Base-by-base conservation (phyloP, 2,888 invertebrate species). In the Diaperis boleti region DNA sequence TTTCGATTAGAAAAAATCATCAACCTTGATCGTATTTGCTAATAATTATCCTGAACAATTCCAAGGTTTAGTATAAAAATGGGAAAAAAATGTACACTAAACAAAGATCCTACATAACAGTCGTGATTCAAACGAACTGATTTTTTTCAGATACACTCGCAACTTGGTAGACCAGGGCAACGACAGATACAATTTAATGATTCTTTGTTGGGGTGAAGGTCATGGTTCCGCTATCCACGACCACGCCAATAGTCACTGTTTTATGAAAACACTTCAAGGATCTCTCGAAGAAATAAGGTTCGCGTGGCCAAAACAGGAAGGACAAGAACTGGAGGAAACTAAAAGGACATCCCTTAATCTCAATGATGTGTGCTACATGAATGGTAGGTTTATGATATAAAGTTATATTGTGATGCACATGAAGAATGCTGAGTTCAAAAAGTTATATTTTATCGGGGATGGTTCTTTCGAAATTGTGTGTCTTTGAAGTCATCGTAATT, bases 141-240 rank as follows among this genome's bases (percentile, higher is more conserved):
- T 11, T 54, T 6, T 59, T 75, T 83, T 63, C 73, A 95, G 94
- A 77, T 99, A 99, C 79, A 99, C 98, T 0, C 84, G 99, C 22
- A 99, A 99, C 82, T 84, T 99, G 72, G 95, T 99, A 0, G 96
- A 98, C 76, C 89, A 88, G 62, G 99, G 98, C 2, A 98, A 99
- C 79, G 98, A 96, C 0, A 95, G 94, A 78, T 99, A 96, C 83
- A 99, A 99, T 82, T 84, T 99, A 69, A 96, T 99, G 91, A 87
- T 96, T 18, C 83, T 99, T n/a, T 98, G 98, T 82, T 99, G 99
- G 98, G 95, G 96, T 13, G 95, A 96, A 78, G 95, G 94, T 0
- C 95, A 96, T 69, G 94, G 93, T 0, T 95, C 97, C 0, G 91
- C 94, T 6, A 96, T 99, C 69, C 99, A 99, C 80, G 97, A 98